Base-by-base conservation (phyloP, 2,888 invertebrate species). In the Apamea epomidion region DNA sequence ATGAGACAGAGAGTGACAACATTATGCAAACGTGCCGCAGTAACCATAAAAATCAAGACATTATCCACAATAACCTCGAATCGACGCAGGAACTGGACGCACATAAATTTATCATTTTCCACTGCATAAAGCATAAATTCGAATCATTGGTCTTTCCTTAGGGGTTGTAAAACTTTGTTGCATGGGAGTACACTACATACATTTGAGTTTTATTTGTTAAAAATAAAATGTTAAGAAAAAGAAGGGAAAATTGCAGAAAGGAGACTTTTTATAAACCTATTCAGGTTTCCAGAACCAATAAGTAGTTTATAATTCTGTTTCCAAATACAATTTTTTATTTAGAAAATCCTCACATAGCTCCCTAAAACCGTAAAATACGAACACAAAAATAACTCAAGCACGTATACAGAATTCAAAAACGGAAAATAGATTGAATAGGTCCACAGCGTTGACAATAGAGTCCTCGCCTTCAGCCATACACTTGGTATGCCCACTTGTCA, bases 41-140 rank as follows among this genome's bases (percentile, higher is more conserved):
- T 95, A 94, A 95, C 95, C 93, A 94, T 96, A 96, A 96, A 96
- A 96, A 94, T 94, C 93, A 94, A 92, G 94, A 93, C 90, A 91
- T 92, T 93, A 91, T 93, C 91, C 92, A 88, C 89, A 86, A 90
- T 91, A 93, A 73, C 79, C 87, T 92, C 67, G 80, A 51, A 80
- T 82, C 93, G 93, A 87, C 90, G 91, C 93, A 94, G 96, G 96
- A 96, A 95, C 96, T 96, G 96, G 96, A 95, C 96, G 92, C 88
- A 90, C 94, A 95, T 97, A 96, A 96, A 97, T 97, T 96, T 97
- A 95, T 97, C 93, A 96, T 97, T 97, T 97, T 97, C 97, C 97
- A 95, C 95, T 95, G 96, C 96, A 97, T 97, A 96, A 97, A 97
- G 95, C 97, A 94, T 95, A 96, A 96, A 96, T 95, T 95, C 96